Conservation (phyloP, 1,140 invertebrate species). For the Lepidotrigona ventralis region DNA sequence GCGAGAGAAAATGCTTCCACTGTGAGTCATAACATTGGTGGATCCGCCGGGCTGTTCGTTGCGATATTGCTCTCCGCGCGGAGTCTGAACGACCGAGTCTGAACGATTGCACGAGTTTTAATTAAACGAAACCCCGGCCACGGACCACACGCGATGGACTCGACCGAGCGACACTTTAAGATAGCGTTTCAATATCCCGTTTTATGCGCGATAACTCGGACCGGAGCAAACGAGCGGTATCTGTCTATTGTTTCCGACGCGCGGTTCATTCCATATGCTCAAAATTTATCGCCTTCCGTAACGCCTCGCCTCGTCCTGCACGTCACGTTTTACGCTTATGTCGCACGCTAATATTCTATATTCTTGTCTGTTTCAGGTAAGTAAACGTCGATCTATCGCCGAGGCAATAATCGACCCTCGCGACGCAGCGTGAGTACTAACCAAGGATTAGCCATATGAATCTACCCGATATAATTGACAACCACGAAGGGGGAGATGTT, state of each 20-base stretch:
- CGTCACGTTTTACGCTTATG: neutral
- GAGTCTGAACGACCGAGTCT: neutral
- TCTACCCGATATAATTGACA: slow-evolving; percentile 9
- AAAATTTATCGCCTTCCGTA: slow-evolving; percentile 15
- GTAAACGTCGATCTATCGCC: slow-evolving; percentile 43
- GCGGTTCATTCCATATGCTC: neutral
- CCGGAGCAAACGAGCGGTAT: slow-evolving; percentile 16
- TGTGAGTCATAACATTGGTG: neutral
- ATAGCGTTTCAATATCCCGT: slow-evolving; percentile 11
- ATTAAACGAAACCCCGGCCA: neutral
- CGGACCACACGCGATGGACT: slow-evolving; percentile 30
- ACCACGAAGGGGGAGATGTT: neutral
- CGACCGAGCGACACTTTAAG: slow-evolving; percentile 29
- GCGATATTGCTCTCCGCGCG: neutral
- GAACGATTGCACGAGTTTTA: slow-evolving; percentile 17
- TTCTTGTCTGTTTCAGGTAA: slow-evolving; percentile 69
- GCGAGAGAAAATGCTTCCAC: neutral
- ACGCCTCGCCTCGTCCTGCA: neutral
- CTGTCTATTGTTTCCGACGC: slow-evolving; percentile 1
- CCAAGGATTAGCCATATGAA: neutral
- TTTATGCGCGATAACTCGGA: slow-evolving; percentile 45
- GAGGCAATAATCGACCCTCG: slow-evolving; percentile 6
- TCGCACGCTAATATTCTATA: slow-evolving; percentile 28
- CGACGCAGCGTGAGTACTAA: neutral
- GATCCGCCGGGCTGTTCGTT: neutral